Percentiles rank a stretch among this genome's conserved stretches.
Evolutionary conservation across 2,113 vertebrate genomes (phyloP).

Genomic region (Cyanocitta stelleri): DNA sequence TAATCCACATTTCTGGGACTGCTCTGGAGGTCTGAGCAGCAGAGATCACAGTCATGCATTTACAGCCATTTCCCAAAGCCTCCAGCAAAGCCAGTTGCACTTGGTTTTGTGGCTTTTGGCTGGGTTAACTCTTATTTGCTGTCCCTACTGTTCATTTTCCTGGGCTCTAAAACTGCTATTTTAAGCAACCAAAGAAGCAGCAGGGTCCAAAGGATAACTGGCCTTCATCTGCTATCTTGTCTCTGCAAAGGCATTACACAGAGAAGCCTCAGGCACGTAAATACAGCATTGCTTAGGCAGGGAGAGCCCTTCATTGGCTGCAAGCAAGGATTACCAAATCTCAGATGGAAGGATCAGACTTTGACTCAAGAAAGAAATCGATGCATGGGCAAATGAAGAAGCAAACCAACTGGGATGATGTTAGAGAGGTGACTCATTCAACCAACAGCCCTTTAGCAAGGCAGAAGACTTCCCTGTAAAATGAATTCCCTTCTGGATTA

Average conservation of each 20-base stretch:
- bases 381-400: neutral
- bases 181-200: neutral
- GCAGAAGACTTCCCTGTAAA: conserved; percentile 29
- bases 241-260: neutral
- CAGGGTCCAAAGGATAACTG: neutral
- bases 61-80: neutral
- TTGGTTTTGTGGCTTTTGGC: neutral
- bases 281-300: neutral
- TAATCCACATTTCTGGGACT: neutral
- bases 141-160: neutral
- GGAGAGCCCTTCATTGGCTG: neutral
- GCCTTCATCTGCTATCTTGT: neutral
- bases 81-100: neutral
- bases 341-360: neutral
- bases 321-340: neutral
- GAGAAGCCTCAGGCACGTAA: neutral
- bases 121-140: neutral
- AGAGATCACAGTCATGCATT: neutral
- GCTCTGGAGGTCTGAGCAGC: neutral
- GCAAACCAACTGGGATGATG: neutral
- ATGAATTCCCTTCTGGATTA: conserved; percentile 62
- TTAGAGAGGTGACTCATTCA: neutral
- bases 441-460: conserved; percentile 28
- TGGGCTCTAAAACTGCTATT: neutral
- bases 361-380: neutral